Evolutionary conservation across 1,140 invertebrate species (phyloP).

Genomic region (Mamestra configurata): DNA sequence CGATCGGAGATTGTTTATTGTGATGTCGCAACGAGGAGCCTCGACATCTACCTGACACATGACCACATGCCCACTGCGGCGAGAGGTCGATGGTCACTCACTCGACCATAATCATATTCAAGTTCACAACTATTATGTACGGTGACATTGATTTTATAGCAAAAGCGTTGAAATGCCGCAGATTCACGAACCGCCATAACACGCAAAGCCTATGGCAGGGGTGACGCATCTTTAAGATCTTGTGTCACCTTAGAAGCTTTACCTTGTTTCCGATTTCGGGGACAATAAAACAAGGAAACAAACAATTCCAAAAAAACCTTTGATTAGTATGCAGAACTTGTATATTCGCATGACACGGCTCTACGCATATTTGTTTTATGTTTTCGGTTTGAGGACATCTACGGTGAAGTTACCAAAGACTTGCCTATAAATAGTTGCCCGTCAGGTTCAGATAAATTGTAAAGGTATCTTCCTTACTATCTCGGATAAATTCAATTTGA

Average conservation of each 20-base stretch:
- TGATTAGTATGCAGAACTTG: slow-evolving; percentile 22
- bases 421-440: background rate
- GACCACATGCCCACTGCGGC: slow-evolving; percentile 1
- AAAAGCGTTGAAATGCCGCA: background rate
- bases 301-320: slow-evolving; percentile 17
- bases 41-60: slow-evolving; percentile 17
- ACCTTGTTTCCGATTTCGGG: slow-evolving; percentile 28
- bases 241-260: slow-evolving; percentile 14
- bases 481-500: background rate
- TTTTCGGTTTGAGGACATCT: slow-evolving; percentile 3
- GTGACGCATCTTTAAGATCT: background rate
- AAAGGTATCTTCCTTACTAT: background rate
- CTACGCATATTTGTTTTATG: slow-evolving; percentile 16
- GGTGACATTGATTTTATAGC: slow-evolving; percentile 16
- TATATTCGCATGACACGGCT: background rate
- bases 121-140: slow-evolving; percentile 6
- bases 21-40: slow-evolving; percentile 21
- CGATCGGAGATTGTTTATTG: slow-evolving; percentile 27
- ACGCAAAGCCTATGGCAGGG: background rate
- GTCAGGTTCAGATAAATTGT: background rate
- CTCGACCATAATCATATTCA: background rate
- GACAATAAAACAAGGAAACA: slow-evolving; percentile 42
- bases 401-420: background rate
- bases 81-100: slow-evolving; percentile 29
- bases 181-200: background rate